Evolutionary conservation across 1,140 invertebrate species (phyloP), one percentile per base, ranked within the genome.

Genomic region (Coboldia fuscipes): DNA sequence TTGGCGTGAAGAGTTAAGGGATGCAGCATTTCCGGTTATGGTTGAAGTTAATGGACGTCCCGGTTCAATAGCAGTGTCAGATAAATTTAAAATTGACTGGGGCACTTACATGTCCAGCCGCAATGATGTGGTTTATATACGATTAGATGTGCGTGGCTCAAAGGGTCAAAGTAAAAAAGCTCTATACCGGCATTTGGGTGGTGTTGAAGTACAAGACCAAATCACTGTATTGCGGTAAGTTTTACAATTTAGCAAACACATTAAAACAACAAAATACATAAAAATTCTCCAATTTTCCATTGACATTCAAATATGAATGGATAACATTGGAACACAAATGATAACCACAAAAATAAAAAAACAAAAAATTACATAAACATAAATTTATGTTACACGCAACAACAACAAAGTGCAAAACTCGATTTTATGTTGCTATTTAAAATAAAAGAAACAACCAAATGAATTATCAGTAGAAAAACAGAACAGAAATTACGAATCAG

Each of bases 81-180:
- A 88, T 37, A 70, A 78, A 49, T 92, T 85, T 57, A 52, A 63
- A 23, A 66, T 93, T 38, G 78, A 85, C 48, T 93, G 86, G 84
- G 79, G 80, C 10, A 85, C 81, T 2, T 94, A 92, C 54, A 77
- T 94, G 72, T 81, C 84, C 27, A 88, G 82, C 38, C 72, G 79
- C 37, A 82, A 83, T 46, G 83, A 88, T 56, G 76, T 89, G 34
- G 82, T 96, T 17, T 84, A 86, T 56, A 72, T 85, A 14, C 72
- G 76, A 42, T 59, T 92, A 43, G 89, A 94, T 58, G 83, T 85
- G 0, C 61, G 85, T 28, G 89, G 89, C 2, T 72, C 83, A 13
- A 65, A 72, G 20, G 83, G 78, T 2, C 73, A 85, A 40, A 82
- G 79, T 16, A 73, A 82, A 39, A 69, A 68, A 23, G 70, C 75